A percentile compares a stretch with the other conserved stretches of the same genome.
Conservation (phyloP, 2,113 vertebrate species). For the Oxyura jamaicensis region DNA sequence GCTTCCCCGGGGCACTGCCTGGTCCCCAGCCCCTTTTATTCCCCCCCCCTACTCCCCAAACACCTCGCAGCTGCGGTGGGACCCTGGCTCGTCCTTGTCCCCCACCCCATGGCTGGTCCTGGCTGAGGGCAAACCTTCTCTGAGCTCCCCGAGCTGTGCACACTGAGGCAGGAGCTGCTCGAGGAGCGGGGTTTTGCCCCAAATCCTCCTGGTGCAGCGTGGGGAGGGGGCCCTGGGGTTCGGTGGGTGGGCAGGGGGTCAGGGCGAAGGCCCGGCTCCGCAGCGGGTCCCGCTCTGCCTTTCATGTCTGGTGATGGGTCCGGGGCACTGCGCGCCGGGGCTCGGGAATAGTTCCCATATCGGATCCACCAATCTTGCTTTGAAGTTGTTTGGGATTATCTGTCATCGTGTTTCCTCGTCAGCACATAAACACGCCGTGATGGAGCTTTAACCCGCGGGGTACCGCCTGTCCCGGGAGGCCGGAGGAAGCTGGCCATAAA, state of each 20-base stretch:
- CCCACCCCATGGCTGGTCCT: background rate
- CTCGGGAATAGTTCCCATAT: slow-evolving; percentile 53
- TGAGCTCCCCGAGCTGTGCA: too few species aligned
- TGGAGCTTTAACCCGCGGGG: slow-evolving; percentile 21
- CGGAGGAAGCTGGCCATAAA: slow-evolving; percentile 40
- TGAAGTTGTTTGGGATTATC: slow-evolving; percentile 74
- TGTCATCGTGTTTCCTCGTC: slow-evolving; percentile 65
- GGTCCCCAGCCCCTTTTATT: background rate
- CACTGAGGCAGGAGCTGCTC: background rate
- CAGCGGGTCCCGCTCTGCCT: background rate
- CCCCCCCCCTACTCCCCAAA: background rate
- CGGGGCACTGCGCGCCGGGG: background rate
- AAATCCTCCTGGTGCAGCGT: accelerated
- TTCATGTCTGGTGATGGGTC: background rate
- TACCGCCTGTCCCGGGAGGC: slow-evolving; percentile 46
- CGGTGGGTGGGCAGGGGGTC: accelerated
- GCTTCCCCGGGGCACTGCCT: too few species aligned
- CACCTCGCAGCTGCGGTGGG: background rate
- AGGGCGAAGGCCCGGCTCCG: background rate
- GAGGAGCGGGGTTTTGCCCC: background rate
- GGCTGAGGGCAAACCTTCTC: background rate
- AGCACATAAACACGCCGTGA: slow-evolving; percentile 57
- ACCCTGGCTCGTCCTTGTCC: too few species aligned
- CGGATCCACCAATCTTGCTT: slow-evolving; percentile 33
- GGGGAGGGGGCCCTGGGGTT: background rate